Percentiles rank a stretch among this genome's conserved stretches.
Conservation (phyloP, 2,113 vertebrate genomes). For the Paradoxurus hermaphroditus region DNA sequence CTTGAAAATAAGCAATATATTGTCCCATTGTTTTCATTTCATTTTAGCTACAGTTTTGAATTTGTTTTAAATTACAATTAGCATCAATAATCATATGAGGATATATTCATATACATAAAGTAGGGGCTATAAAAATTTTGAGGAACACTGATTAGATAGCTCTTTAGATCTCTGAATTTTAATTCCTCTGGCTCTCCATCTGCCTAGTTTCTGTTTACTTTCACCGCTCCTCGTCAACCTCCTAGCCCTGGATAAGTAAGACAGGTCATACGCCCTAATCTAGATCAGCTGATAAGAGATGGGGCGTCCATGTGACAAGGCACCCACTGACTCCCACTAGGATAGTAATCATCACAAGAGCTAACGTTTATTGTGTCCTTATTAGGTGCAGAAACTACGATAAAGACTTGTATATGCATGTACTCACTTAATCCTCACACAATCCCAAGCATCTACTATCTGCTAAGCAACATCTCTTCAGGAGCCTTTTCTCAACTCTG, state of each 20-base stretch:
- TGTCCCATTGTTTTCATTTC: not conserved
- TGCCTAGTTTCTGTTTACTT: not conserved
- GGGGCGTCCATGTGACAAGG: not conserved
- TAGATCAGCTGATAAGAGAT: not conserved
- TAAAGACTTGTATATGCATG: not conserved
- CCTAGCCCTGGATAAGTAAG: not conserved
- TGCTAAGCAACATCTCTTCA: not conserved
- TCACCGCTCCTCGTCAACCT: not conserved
- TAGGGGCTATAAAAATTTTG: not conserved
- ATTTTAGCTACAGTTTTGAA: not conserved
- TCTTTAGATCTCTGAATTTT: not conserved
- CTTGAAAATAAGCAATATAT: not conserved
- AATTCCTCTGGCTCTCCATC: not conserved
- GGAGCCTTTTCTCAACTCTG: not conserved
- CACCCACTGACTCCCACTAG: not conserved
- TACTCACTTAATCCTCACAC: not conserved
- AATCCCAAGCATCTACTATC: not conserved
- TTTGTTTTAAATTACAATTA: constrained; percentile 5
- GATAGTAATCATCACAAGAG: not conserved
- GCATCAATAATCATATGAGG: not conserved
- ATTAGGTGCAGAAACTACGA: not conserved
- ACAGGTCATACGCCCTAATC: not conserved
- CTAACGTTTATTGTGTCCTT: not conserved
- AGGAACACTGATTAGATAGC: not conserved
- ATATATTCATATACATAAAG: not conserved